Conservation (phyloP, 2,113 vertebrate genomes). For the Hepsetus odoe region DNA sequence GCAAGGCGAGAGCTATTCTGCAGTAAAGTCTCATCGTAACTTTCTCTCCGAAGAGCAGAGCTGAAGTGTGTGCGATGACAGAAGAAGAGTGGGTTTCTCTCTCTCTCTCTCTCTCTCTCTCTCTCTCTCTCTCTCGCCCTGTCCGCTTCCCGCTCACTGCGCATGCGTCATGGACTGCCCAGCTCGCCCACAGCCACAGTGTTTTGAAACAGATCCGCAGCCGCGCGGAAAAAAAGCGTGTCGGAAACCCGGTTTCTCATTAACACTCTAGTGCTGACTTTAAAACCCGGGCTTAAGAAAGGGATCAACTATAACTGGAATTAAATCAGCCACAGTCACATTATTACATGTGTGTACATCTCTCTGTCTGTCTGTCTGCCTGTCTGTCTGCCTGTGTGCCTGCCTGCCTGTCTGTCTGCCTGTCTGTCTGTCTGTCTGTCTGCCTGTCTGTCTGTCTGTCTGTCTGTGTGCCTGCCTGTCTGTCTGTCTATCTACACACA, state of each 20-base stretch:
- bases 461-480: too few relatives aligned
- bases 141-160: constrained; percentile 62
- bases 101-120: background rate
- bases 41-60: constrained; percentile 8
- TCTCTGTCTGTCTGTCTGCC: background rate
- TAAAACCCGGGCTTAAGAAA: background rate
- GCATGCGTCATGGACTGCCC: constrained; percentile 74
- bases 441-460: too few relatives aligned
- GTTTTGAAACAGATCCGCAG: constrained; percentile 46
- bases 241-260: background rate
- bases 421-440: too few relatives aligned
- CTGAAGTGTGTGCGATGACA: constrained; percentile 3
- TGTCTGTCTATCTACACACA: too few relatives aligned
- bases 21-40: constrained; percentile 29
- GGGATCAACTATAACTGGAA: background rate
- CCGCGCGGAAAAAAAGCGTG: background rate
- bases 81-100: background rate
- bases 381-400: too few relatives aligned
- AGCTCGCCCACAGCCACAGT: constrained; percentile 42
- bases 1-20: constrained; percentile 57
- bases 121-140: background rate
- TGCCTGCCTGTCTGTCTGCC: too few relatives aligned
- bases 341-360: background rate
- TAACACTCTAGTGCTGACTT: background rate
- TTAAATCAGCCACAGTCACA: background rate